A percentile compares a stretch with the other conserved stretches of the same genome.
Conservation (phyloP, 2,113 vertebrate species). For the Picathartes gymnocephalus region DNA sequence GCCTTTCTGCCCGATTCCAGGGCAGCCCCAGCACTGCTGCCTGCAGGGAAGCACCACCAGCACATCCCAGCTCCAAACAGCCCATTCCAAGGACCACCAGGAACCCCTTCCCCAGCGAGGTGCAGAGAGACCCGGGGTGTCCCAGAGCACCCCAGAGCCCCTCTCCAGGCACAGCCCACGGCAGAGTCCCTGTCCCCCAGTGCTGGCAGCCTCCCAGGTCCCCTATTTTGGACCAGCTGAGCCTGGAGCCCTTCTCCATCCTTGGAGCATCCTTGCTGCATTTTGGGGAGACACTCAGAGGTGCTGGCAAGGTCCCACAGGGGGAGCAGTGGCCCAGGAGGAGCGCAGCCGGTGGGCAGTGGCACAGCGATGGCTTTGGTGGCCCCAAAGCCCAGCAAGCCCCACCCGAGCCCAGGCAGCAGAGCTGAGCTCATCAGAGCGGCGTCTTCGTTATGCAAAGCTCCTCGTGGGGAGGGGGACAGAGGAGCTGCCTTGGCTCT, state of each 20-base stretch:
- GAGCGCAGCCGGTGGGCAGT: rapidly evolving
- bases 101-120: neutral
- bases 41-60: neutral
- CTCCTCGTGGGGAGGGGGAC: neutral
- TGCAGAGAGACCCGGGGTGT: neutral
- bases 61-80: neutral
- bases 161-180: neutral
- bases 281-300: neutral
- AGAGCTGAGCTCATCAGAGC: neutral
- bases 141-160: neutral
- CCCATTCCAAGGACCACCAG: neutral
- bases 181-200: neutral
- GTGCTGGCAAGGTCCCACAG: neutral
- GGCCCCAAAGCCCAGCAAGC: neutral
- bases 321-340: neutral
- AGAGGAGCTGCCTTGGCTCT: neutral
- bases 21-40: neutral
- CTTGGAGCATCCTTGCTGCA: no score
- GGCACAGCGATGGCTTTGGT: neutral
- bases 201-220: neutral
- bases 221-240: rapidly evolving
- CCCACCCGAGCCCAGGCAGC: neutral
- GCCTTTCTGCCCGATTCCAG: neutral
- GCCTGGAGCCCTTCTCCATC: neutral
- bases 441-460: rapidly evolving